Conservation (phyloP, 2,888 invertebrate genomes). For the Hermaeophaga mercurialis region DNA sequence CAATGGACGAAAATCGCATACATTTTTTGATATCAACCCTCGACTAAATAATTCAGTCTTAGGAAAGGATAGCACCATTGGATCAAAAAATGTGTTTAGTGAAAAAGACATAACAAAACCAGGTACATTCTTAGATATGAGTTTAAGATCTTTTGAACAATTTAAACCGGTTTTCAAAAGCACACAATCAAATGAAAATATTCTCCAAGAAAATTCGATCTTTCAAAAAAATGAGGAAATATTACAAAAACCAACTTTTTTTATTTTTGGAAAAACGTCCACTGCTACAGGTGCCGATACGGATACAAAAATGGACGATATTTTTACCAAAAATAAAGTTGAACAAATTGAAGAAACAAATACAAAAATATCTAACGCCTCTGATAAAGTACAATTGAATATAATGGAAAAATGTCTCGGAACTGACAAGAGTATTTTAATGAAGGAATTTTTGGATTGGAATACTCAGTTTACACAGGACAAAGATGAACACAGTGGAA, state of each 20-base stretch:
- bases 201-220: background rate
- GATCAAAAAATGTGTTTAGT: too few species aligned
- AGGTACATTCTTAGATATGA: too few species aligned
- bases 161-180: conserved; percentile 22
- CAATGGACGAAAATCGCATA: too few species aligned
- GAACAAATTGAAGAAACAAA: background rate
- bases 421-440: conserved; percentile 21
- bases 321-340: background rate
- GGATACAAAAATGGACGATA: background rate
- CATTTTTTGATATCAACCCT: too few species aligned
- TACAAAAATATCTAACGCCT: conserved; percentile 14
- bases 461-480: conserved; percentile 22
- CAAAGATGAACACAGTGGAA: background rate
- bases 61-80: too few species aligned
- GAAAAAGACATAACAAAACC: too few species aligned
- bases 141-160: conserved; percentile 3
- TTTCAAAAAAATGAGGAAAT: too few species aligned
- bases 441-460: conserved; percentile 26
- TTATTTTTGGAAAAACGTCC: background rate
- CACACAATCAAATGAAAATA: conserved; percentile 16
- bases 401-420: conserved; percentile 26
- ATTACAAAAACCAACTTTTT: too few species aligned
- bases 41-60: too few species aligned
- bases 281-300: background rate
- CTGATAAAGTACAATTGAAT: conserved; percentile 22